Evolutionary conservation across 2,888 invertebrate genomes (phyloP).

Genomic region (Lasioglossum villosulum): DNA sequence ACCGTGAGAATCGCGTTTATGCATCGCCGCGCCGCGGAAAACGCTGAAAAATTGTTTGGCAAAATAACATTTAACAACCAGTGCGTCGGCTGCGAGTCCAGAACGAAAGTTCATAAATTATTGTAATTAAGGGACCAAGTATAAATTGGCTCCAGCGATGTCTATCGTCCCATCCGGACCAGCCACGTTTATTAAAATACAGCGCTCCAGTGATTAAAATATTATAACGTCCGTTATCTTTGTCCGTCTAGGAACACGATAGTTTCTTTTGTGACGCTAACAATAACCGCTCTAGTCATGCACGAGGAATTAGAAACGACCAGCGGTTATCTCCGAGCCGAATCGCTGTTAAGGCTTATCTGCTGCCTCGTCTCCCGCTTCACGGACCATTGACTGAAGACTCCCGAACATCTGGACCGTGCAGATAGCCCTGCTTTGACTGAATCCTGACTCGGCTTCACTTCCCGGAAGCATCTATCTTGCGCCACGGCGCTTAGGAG

Average conservation of each 20-base stretch:
- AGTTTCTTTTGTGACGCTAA: not conserved
- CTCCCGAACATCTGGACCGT: slow-evolving; percentile 76
- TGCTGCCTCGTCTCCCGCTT: slow-evolving; percentile 68
- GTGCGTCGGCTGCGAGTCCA: not conserved
- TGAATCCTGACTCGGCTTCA: slow-evolving; percentile 66
- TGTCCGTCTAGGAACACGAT: not conserved
- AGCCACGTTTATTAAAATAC: not conserved
- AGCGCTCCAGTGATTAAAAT: not conserved
- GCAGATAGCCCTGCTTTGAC: slow-evolving; percentile 74
- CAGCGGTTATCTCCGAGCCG: slow-evolving; percentile 58
- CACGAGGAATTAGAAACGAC: slow-evolving; percentile 37
- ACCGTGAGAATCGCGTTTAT: not conserved
- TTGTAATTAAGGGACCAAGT: not conserved
- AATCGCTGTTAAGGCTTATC: slow-evolving; percentile 70
- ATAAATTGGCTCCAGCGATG: not conserved
- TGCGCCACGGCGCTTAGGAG: slow-evolving; percentile 53
- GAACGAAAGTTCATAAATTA: not conserved
- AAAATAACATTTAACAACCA: slow-evolving; percentile 15
- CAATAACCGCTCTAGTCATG: slow-evolving; percentile 28
- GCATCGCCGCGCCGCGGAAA: not conserved
- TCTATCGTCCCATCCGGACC: not conserved
- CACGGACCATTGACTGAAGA: slow-evolving; percentile 76
- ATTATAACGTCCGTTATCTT: not conserved
- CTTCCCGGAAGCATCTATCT: slow-evolving; percentile 79
- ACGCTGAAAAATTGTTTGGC: not conserved